A percentile compares a stretch with the other conserved stretches of the same genome.
These are phyloP conservation scores for Urophycis tenuis DNA, from an alignment of 2,797 vertebrate species.

Conservation along the genomic window DNA sequence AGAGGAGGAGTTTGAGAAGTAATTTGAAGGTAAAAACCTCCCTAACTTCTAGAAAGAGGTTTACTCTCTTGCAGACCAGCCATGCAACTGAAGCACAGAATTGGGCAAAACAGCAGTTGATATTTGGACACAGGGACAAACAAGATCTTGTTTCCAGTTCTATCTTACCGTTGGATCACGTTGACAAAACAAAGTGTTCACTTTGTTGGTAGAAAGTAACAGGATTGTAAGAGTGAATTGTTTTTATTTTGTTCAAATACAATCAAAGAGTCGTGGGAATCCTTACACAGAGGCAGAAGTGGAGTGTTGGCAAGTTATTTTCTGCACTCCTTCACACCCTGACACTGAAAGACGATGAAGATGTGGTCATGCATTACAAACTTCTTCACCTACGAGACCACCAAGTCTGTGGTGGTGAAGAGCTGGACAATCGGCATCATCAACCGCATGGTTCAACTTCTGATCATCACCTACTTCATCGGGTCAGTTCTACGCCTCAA, in stretches of 20 bases:
- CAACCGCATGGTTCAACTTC: conserved; percentile 82
- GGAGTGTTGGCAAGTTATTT: background rate
- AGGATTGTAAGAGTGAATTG: background rate
- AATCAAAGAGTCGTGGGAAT: background rate
- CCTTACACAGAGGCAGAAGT: conserved; percentile 4
- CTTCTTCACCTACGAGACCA: conserved; percentile 89
- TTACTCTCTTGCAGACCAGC: background rate
- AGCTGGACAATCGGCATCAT: conserved; percentile 87
- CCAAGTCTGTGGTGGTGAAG: conserved; percentile 88
- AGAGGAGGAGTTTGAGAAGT: background rate
- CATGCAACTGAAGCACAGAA: background rate
- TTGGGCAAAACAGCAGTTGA: background rate
- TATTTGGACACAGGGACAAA: background rate
- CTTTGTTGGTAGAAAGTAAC: background rate
- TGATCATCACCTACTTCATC: conserved; percentile 88
- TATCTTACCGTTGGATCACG: background rate
- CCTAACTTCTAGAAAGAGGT: background rate
- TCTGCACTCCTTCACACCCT: background rate
- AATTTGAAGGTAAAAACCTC: background rate
- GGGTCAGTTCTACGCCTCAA: conserved; percentile 84
- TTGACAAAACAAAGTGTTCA: background rate
- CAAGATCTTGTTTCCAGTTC: background rate
- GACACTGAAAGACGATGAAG: background rate
- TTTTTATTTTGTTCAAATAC: background rate
- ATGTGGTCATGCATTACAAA: conserved; percentile 69